Evolutionary conservation across 2,797 vertebrate genomes (phyloP), one percentile per base, ranked within the genome.

Genomic region (Eulemur rubriventer): DNA sequence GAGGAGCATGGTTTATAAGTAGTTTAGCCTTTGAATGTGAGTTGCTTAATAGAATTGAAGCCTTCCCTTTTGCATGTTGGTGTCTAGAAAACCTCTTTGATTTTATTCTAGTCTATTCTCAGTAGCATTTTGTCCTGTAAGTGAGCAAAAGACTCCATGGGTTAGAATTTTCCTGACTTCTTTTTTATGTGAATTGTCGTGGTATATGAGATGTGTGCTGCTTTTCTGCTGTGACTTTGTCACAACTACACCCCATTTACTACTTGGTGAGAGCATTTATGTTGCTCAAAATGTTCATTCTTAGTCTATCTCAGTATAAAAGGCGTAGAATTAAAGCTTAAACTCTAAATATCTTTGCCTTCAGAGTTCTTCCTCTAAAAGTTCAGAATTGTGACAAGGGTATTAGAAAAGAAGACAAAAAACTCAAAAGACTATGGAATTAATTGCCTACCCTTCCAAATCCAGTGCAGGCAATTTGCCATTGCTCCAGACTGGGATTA

Each of bases 51-150:
- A 94, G 85, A 95, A 85, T 72, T 55, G 63, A 91, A 96, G 80
- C 61, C 46, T 94, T 91, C 41, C 65, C 79, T 86, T 97, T 86
- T 98, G 96, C 95, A 97, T 97, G 95, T 80, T 96, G 69, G 59
- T 91, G 33, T 94, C 78, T 75, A 79, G 81, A 94, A 96, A 91
- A 65, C 43, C 69, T 70, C n/a, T 94, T 50, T 85, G 33, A 57
- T 72, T 90, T 76, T 57, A 14, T 83, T 43, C n/a, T 87, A 75
- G 59, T 93, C 46, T 89, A 87, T 75, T 92, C 69, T 94, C 33
- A 72, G 91, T 95, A 70, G 38, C 63, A 22, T 85, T 84, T 70
- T 96, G 83, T 91, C 57, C 46, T 97, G 3, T 89, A 89, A 95
- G 55, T 88, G n/a, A 90, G 33, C 33, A 63, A 79, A 94, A 82